Percentiles rank a stretch among this genome's conserved stretches.
Evolutionary conservation across 2,888 invertebrate species (phyloP).

Genomic region (Dusona sp.): DNA sequence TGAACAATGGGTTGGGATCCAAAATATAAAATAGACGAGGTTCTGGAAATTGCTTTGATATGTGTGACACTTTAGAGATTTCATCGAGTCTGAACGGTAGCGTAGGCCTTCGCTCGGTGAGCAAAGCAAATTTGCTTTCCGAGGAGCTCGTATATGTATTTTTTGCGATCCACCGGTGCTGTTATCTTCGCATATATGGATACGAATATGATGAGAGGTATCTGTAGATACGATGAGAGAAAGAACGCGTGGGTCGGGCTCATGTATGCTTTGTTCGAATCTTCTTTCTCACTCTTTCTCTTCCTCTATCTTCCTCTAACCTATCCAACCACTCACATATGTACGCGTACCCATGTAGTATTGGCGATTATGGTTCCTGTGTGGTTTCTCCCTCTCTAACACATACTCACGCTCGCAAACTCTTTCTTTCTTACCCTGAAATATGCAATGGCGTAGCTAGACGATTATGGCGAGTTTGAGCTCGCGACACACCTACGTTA

Average conservation of each 20-base stretch:
- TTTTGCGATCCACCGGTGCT: conserved; percentile 72
- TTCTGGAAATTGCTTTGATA: background rate
- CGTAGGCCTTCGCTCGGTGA: conserved; percentile 16
- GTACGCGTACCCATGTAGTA: conserved; percentile 68
- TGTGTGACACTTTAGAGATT: background rate
- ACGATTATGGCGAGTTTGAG: conserved; percentile 34
- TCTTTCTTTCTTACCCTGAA: conserved; percentile 20
- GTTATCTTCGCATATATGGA: conserved; percentile 73
- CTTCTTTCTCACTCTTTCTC: conserved; percentile 62
- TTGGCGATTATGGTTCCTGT: conserved; percentile 60
- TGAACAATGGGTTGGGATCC: background rate
- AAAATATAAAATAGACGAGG: background rate
- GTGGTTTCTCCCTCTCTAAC: conserved; percentile 35
- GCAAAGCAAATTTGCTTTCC: conserved; percentile 35
- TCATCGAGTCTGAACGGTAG: conserved; percentile 41
- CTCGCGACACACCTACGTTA: conserved; percentile 59
- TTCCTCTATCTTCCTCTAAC: conserved; percentile 40
- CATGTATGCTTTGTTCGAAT: conserved; percentile 76
- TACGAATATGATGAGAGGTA: conserved; percentile 74
- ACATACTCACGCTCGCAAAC: conserved; percentile 6
- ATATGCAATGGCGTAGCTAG: conserved; percentile 65
- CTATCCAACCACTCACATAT: conserved; percentile 67
- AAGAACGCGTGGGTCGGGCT: conserved; percentile 76
- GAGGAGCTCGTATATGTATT: conserved; percentile 13
- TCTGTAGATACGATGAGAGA: conserved; percentile 50